Percentiles rank a stretch among this genome's conserved stretches.
These are phyloP conservation scores for Drosophila hamatofila DNA, from an alignment of 2,888 invertebrate genomes.

Conservation along the genomic window DNA sequence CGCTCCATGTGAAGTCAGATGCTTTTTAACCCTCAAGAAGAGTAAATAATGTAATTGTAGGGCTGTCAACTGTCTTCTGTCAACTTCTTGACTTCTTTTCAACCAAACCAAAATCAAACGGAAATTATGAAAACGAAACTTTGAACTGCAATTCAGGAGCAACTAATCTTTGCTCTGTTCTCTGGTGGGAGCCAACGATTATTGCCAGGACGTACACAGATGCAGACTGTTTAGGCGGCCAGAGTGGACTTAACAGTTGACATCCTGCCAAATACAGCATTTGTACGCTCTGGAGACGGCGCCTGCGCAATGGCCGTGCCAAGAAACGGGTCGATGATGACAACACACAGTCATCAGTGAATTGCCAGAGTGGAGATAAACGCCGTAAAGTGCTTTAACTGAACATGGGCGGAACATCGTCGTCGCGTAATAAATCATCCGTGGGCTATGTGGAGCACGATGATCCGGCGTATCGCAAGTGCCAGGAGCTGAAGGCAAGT, in stretches of 20 bases:
- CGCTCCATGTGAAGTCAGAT: slow-evolving; percentile 6
- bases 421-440: slow-evolving; percentile 66
- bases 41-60: too few relatives aligned
- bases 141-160: background rate
- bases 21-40: too few relatives aligned
- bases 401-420: slow-evolving; percentile 73
- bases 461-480: slow-evolving; percentile 79
- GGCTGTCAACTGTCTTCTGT: background rate
- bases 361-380: slow-evolving; percentile 11
- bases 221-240: slow-evolving; percentile 20
- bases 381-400: background rate
- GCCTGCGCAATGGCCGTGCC: slow-evolving; percentile 52
- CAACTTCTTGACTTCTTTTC: background rate
- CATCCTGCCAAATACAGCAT: slow-evolving; percentile 13
- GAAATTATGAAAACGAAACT: background rate
- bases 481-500: slow-evolving; percentile 80
- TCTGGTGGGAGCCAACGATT: slow-evolving; percentile 38
- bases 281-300: slow-evolving; percentile 3
- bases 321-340: slow-evolving; percentile 45
- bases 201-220: slow-evolving; percentile 18
- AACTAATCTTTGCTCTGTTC: background rate
- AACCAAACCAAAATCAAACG: background rate
- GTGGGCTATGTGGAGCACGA: slow-evolving; percentile 72
- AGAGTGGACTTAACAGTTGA: slow-evolving; percentile 20
- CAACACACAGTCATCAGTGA: slow-evolving; percentile 8